phyloP scores from a whole-genome alignment of 2,113 vertebrate genomes.

The Lanius ludovicianus region DNA sequence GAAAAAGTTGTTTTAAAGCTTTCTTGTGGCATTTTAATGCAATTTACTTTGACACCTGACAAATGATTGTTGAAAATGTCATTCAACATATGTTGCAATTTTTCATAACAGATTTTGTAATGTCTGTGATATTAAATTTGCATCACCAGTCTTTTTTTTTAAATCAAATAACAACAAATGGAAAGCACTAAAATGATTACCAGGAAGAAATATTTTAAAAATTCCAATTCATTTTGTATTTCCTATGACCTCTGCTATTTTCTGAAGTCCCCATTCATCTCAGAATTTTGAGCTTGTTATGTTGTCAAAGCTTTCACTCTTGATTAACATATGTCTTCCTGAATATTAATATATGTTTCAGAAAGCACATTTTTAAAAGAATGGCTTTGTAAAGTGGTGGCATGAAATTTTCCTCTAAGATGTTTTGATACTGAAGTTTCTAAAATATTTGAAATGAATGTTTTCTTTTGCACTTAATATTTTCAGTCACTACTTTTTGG shows the following conservation, averaged over 20 bases:
- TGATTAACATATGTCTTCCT: slow-evolving; percentile 19
- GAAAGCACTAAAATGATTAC: slow-evolving; percentile 25
- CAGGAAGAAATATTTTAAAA: background rate
- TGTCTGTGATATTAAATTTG: slow-evolving; percentile 17
- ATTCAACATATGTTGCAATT: background rate
- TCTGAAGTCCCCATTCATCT: background rate
- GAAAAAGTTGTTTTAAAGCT: background rate
- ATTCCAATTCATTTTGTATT: background rate
- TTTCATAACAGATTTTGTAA: background rate
- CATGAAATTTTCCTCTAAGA: background rate
- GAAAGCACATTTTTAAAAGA: background rate
- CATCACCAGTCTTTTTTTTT: background rate
- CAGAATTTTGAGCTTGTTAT: slow-evolving; percentile 16
- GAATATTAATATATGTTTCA: slow-evolving; percentile 9
- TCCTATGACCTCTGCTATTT: slow-evolving; percentile 7
- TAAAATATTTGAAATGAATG: background rate
- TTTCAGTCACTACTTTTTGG: background rate
- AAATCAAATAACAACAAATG: background rate
- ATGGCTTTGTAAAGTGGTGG: background rate
- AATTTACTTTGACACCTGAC: background rate
- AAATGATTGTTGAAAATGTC: slow-evolving; percentile 6
- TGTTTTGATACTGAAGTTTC: background rate
- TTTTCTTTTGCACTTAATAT: background rate
- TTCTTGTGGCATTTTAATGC: background rate
- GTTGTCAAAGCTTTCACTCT: slow-evolving; percentile 37